Evolutionary conservation across 2,797 vertebrate genomes (phyloP).

Genomic region (Sus cebifrons): DNA sequence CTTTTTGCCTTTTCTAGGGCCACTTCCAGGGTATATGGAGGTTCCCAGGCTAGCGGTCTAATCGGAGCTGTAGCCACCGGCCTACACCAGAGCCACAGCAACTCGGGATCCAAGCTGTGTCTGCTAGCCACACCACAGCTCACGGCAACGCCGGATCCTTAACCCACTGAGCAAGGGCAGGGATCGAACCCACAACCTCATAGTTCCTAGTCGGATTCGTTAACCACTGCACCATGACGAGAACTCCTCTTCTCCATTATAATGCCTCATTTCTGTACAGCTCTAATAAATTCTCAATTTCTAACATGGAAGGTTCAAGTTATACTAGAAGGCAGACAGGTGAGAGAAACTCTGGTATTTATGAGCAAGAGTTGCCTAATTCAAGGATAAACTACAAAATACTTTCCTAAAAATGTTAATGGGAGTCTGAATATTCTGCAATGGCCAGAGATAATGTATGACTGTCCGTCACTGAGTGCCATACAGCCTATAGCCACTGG

Average conservation of each 20-base stretch:
- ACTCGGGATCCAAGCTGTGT: no score
- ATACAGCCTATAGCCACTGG: conserved; percentile 71
- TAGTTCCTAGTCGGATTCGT: no score
- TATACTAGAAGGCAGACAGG: not conserved
- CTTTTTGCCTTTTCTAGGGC: no score
- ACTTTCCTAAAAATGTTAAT: conserved; percentile 29
- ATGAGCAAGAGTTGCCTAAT: not conserved
- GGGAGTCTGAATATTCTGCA: not conserved
- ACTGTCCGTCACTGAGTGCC: not conserved
- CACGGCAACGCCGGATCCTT: no score
- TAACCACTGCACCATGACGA: no score
- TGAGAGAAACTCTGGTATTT: not conserved
- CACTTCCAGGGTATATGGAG: no score
- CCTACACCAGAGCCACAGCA: no score
- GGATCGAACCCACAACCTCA: no score
- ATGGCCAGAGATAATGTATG: not conserved
- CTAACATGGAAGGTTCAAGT: conserved; percentile 18
- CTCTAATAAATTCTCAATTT: conserved; percentile 46
- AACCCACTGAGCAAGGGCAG: no score
- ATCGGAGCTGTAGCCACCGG: no score
- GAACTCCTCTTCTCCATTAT: not conserved
- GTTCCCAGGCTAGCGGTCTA: no score
- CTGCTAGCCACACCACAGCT: no score
- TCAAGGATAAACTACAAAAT: conserved; percentile 8
- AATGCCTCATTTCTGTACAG: not conserved